Base-by-base conservation (phyloP, 2,888 invertebrate species). In the Sminthurides aquaticus region DNA sequence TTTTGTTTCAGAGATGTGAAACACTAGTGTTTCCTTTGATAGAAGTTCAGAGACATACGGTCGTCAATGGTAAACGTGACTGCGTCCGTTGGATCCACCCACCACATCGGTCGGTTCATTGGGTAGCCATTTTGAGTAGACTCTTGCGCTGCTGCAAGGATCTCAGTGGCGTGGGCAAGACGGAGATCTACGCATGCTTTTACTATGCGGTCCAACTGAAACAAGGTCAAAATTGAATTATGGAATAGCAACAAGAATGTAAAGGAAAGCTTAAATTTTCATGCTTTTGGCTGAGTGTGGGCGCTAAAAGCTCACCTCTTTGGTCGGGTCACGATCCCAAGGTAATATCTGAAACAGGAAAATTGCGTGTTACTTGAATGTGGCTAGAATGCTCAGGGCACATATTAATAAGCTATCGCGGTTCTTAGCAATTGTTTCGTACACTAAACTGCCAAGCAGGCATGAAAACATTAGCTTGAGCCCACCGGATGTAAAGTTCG, bases 91-190 rank as follows among this genome's bases (percentile, higher is more conserved):
- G 91, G 90, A 73, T 85, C 87, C 0, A 87, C 76, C 91, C 91
- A 92, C 92, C 92, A 93, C 48, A 92, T 82, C 0, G 92, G 92
- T 1, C 87, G 82, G 79, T 90, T 89, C 15, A 90, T 84, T 0
- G 90, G 91, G 1, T 82, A 81, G 15, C 89, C 90, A 1, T 82
- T 80, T 1, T 75, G 71, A 0, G 85, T 82, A 0, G 86, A 82
- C 3, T 81, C 78, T 59, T 83, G 76, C 0, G 85, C 84, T 2
- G 80, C 78, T 70, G 84, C 80, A 64, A 91, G 86, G 49, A 82
- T 79, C 18, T 60, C 56, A 20, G 67, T 63, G 0, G 63, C n/a
- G 48, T 61, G 67, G 29, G 56, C 29, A 22, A 67, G 61, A 8
- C 69, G 64, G 0, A 68, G 26, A 0, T 26, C 56, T 0, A 73